Percentiles rank a stretch among this genome's conserved stretches.
Conservation (phyloP, 2,113 vertebrate species). For the Cyphomyrus discorhynchus region DNA sequence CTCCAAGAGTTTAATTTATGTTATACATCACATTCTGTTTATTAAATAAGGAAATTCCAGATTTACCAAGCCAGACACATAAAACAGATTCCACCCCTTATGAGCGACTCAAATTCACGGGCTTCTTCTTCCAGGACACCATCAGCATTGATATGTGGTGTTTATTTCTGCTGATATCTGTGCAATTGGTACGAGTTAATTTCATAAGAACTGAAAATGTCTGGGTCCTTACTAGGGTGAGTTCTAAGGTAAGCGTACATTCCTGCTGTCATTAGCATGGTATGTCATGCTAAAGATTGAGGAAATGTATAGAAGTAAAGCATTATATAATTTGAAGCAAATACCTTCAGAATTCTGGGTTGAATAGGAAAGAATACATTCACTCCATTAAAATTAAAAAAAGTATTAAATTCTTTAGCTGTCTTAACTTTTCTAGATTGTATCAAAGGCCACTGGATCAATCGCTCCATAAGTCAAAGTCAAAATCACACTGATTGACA, state of each 20-base stretch:
- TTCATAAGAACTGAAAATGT: neutral
- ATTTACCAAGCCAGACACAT: neutral
- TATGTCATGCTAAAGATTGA: neutral
- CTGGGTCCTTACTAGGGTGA: neutral
- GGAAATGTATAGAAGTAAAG: neutral
- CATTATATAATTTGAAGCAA: neutral
- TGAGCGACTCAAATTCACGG: neutral
- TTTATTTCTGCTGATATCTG: neutral
- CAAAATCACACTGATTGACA: neutral
- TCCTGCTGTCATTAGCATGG: neutral
- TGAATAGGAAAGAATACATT: neutral
- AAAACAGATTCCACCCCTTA: neutral
- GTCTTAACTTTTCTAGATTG: neutral
- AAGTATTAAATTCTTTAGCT: neutral
- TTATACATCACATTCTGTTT: neutral
- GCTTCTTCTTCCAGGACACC: neutral
- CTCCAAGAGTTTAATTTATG: neutral
- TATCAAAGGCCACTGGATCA: neutral
- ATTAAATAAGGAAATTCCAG: neutral
- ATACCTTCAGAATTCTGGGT: neutral
- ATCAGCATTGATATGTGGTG: neutral
- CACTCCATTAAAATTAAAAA: neutral
- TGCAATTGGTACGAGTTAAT: neutral
- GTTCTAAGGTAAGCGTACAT: neutral
- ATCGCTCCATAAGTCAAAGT: neutral